Conservation (phyloP, 2,797 vertebrate species). For the Harpagifer antarcticus region DNA sequence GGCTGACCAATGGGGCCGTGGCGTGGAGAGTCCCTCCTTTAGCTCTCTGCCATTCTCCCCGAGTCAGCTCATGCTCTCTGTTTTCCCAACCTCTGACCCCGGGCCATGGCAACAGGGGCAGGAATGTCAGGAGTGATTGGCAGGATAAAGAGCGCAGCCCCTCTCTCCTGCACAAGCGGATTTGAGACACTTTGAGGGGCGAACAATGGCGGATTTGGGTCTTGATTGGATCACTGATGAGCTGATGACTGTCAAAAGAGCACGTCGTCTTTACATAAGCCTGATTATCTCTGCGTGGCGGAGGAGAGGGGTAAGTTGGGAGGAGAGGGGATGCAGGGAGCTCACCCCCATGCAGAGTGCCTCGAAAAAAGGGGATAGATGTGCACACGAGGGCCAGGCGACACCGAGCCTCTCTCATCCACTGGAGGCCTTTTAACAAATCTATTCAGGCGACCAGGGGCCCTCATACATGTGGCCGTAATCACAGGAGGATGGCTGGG, state of each 20-base stretch:
- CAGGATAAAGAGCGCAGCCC: slow-evolving; percentile 92
- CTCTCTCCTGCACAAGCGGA: slow-evolving; percentile 92
- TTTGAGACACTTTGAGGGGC: slow-evolving; percentile 96
- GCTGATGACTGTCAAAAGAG: slow-evolving; percentile 99
- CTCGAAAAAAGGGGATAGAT: slow-evolving; percentile 87
- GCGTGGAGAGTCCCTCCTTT: slow-evolving; percentile 81
- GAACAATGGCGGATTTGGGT: slow-evolving; percentile 86
- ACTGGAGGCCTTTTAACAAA: slow-evolving; percentile 92
- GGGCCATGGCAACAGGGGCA: slow-evolving; percentile 98
- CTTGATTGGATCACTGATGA: slow-evolving; percentile 99
- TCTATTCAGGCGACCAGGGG: slow-evolving; percentile 90
- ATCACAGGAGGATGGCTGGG: slow-evolving; percentile 75
- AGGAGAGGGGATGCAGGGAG: slow-evolving; percentile 65
- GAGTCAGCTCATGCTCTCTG: slow-evolving; percentile 96
- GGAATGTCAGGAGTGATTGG: slow-evolving; percentile 99
- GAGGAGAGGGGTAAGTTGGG: slow-evolving; percentile 82
- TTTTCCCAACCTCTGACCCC: slow-evolving; percentile 98
- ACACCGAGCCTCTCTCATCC: slow-evolving; percentile 89
- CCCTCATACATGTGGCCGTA: slow-evolving; percentile 84
- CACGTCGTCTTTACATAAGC: slow-evolving; percentile 99
- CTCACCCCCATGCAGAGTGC: slow-evolving; percentile 88
- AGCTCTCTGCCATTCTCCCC: slow-evolving; percentile 93
- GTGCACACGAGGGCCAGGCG: slow-evolving; percentile 88
- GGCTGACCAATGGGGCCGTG: slow-evolving; percentile 66
- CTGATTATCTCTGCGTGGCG: slow-evolving; percentile 99